Percentiles rank a stretch among this genome's conserved stretches.
These are phyloP conservation scores for Zoanthus solanderi DNA, from an alignment of 92 coral and sea anemone genomes.

Conservation along the genomic window DNA sequence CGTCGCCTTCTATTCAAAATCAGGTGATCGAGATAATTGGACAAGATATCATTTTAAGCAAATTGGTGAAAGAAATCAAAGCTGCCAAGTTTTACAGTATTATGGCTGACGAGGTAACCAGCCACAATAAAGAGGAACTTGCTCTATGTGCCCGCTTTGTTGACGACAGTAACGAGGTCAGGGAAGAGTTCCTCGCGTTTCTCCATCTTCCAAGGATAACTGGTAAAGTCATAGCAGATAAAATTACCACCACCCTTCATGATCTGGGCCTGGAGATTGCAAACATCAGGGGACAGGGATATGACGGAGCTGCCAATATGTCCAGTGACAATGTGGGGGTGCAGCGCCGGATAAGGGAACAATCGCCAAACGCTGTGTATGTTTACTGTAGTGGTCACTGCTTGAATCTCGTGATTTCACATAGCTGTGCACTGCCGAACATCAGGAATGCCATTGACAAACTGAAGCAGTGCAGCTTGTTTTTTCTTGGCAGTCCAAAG, in stretches of 20 bases:
- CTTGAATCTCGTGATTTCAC: constrained; percentile 58
- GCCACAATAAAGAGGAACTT: constrained; percentile 55
- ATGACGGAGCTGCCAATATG: constrained; percentile 67
- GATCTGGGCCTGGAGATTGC: constrained; percentile 43
- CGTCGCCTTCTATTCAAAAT: constrained; percentile 39
- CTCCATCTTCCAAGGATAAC: constrained; percentile 41
- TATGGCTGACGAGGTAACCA: constrained; percentile 64
- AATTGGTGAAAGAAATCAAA: constrained; percentile 20
- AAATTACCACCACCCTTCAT: constrained; percentile 44
- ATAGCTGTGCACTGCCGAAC: constrained; percentile 32
- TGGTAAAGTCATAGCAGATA: constrained; percentile 40
- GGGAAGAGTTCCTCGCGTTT: constrained; percentile 48
- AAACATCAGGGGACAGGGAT: constrained; percentile 64
- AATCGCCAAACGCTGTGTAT: constrained; percentile 55
- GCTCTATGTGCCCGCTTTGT: constrained; percentile 48
- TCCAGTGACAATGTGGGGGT: constrained; percentile 58
- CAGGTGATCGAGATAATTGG: constrained; percentile 34
- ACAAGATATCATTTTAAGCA: not conserved
- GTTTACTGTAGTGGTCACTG: constrained; percentile 68
- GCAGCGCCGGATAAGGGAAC: constrained; percentile 56
- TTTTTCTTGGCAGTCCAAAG: constrained; percentile 46
- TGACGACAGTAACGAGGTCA: constrained; percentile 33
- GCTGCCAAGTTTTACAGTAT: constrained; percentile 48
- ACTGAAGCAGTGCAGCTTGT: constrained; percentile 37
- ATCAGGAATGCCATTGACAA: constrained; percentile 39